Percentiles rank a stretch among this genome's conserved stretches.
Evolutionary conservation across 2,113 vertebrate genomes (phyloP).

Genomic region (Atherinomorus stipes): DNA sequence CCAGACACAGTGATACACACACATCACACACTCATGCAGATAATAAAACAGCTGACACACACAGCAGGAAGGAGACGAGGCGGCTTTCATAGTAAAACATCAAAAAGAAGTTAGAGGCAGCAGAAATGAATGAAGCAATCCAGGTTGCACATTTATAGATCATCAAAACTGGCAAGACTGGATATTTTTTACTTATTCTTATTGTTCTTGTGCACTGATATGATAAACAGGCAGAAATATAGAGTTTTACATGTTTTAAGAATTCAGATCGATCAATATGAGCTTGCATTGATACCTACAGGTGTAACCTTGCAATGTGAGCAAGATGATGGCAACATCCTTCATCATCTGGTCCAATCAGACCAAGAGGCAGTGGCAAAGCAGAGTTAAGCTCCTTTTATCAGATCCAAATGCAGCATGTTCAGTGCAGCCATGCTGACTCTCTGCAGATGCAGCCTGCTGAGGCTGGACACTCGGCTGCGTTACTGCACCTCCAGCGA

Average conservation of each 20-base stretch:
- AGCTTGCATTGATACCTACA: no score
- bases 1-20: conserved; percentile 70
- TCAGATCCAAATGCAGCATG: background rate
- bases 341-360: accelerated
- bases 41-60: conserved; percentile 34
- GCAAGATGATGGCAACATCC: no score
- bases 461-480: background rate
- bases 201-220: no score
- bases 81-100: conserved; percentile 1
- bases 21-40: conserved; percentile 57
- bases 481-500: conserved; percentile 21
- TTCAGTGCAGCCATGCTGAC: background rate
- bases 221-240: no score
- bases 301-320: no score
- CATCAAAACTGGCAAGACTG: no score
- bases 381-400: background rate
- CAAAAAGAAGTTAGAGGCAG: no score
- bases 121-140: no score
- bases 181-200: no score
- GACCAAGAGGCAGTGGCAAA: background rate
- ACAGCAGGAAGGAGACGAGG: conserved; percentile 36
- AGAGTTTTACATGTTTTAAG: no score
- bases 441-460: background rate
- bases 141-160: no score
- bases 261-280: no score